These are phyloP conservation scores for Urocyon cinereoargenteus DNA, from an alignment of 2,797 vertebrate genomes.

Conservation along the genomic window DNA sequence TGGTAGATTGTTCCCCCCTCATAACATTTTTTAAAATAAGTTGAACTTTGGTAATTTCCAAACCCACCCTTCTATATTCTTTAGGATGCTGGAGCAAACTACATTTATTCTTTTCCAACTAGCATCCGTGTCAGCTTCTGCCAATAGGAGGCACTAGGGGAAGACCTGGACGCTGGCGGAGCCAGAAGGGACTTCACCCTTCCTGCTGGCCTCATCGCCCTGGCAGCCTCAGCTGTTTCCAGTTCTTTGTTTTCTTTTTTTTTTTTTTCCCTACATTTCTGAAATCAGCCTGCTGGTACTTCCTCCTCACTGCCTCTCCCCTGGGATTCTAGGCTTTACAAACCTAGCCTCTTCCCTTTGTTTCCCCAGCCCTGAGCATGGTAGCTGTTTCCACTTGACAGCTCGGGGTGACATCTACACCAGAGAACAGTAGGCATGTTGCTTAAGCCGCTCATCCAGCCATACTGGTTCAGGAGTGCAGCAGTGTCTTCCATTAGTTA, in stretches of 20 bases:
- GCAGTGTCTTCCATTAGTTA: background rate
- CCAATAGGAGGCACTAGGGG: constrained; percentile 42
- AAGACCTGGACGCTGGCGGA: background rate
- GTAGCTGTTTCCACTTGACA: no score
- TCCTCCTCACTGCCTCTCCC: background rate
- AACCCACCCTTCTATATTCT: background rate
- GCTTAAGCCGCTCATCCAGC: background rate
- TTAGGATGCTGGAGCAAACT: background rate
- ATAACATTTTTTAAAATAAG: background rate
- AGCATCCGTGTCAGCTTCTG: background rate
- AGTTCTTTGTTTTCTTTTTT: background rate
- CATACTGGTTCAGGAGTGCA: background rate
- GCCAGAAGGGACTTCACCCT: background rate
- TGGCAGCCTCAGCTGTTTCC: background rate
- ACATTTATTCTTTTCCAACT: background rate
- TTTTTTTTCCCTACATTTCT: background rate
- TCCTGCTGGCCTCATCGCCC: background rate
- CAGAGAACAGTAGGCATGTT: background rate
- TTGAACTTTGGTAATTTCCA: background rate
- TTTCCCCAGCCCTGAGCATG: background rate
- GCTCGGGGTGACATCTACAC: background rate
- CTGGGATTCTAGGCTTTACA: background rate
- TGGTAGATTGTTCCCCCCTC: background rate
- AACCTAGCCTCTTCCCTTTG: background rate
- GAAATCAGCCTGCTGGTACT: background rate